Base-by-base conservation (phyloP, 53 echinoderm and acorn worm genomes). In the Arbacia lixula region DNA sequence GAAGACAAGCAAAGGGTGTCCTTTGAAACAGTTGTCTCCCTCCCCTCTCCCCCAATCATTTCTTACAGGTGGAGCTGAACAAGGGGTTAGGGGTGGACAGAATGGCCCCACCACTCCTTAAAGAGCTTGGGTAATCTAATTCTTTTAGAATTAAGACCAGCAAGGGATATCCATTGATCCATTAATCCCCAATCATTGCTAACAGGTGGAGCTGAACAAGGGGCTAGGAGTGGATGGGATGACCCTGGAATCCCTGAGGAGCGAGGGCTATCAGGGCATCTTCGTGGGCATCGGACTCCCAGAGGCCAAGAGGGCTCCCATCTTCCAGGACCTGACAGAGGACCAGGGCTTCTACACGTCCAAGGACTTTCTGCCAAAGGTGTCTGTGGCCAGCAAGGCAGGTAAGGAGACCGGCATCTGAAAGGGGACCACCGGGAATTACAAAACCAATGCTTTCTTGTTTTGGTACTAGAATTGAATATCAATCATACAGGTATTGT, bases 291-390 rank as follows among this genome's bases (percentile, higher is more conserved):
- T 98, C 0, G 99, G 99, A 11, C 88, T 98, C 6, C 99, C 99
- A 0, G 76, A 98, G 85, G 94, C 99, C 20, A 98, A 98, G 68
- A 81, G 94, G 33, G 88, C 86, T 5, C 83, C 90, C 6, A 94
- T 98, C 50, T 98, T 98, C 84, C 67, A 88, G 41, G 87, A 82
- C 32, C 83, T 98, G 60, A 92, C 99, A 0, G 84, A 62, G 37
- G 92, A 98, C 14, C 92, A 98, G 38, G 99, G 99, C 6, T 98
- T 98, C 64, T 94, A 60, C 21, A 98, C 99, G 1, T 98, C 99
- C 74, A 98, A 98, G 73, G 99, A 94, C 54, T 98, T 73, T 72
- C 75, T 98, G 5, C 99, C 99, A 2, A 77, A 86, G 3, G 99
- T 98, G 11, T 75, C 99, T 14, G 66, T 65, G 35, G 99, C 99